Evolutionary conservation across 2,797 vertebrate species (phyloP).

Genomic region (Molothrus ater): DNA sequence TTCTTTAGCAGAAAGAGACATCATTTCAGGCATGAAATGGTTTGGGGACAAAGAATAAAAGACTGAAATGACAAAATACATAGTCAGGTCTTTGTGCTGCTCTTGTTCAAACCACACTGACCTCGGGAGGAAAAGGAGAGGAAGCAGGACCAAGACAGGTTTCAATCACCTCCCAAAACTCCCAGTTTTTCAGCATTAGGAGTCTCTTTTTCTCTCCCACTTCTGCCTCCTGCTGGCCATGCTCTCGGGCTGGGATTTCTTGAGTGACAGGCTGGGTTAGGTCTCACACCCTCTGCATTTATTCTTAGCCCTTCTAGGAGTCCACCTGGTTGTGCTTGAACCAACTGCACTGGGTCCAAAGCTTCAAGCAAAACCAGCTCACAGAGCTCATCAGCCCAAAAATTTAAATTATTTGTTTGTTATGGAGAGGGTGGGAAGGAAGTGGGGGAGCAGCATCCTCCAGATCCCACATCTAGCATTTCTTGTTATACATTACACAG

Average conservation of each 20-base stretch:
- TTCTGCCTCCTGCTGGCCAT: neutral
- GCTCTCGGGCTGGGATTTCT: neutral
- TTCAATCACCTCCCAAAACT: neutral
- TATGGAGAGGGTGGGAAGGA: neutral
- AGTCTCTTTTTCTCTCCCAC: neutral
- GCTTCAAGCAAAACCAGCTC: neutral
- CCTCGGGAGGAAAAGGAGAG: neutral
- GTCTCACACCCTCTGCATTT: neutral
- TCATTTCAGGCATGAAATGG: neutral
- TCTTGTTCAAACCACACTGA: neutral
- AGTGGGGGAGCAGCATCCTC: neutral
- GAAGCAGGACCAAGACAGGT: neutral
- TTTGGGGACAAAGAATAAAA: neutral
- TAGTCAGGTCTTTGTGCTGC: neutral
- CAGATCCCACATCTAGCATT: neutral
- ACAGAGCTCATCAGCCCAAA: accelerated
- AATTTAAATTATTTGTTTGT: neutral
- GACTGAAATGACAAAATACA: neutral
- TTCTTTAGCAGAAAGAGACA: neutral
- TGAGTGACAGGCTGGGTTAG: neutral
- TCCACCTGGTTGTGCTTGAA: neutral
- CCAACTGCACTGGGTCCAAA: neutral
- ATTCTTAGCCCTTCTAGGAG: neutral
- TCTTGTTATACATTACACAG: neutral
- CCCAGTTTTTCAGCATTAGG: neutral